Evolutionary conservation across 1,140 invertebrate species (phyloP), one percentile per base, ranked within the genome.

Genomic region (Aphaenogaster floridana): DNA sequence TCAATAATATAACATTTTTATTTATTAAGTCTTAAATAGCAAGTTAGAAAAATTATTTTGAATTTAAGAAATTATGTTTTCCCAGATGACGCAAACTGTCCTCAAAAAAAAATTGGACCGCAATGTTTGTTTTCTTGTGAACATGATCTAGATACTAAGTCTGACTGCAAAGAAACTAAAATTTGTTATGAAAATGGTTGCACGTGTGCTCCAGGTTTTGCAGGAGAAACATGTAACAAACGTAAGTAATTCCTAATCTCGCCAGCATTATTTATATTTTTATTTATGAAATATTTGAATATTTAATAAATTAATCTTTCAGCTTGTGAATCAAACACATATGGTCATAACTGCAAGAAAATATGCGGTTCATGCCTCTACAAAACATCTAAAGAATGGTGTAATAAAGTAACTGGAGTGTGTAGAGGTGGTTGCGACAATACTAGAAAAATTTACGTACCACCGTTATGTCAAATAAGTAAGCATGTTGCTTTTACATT

Each of bases 391-490:
- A 36, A 0, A 0, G 15, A 0, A 34, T 4, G 7, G 0, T 92
- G 92, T 57, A 21, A 91, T 42, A 15, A 11, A 39, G 28, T 39
- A 45, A 90, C 86, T 4, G 92, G 92, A 28, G 0, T 8, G 0
- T 92, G 92, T 54, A 5, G 0, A 3, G 0, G 3, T 0, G 83
- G 86, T 5, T 92, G 92, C n/a, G 9, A 88, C 0, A 72, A 63
- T 13, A 3, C 15, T 0, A 7, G 21, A 9, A 64, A n/a, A 54
- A 64, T 77, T 69, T 66, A 88, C 17, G 0, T 91, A 34, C 83
- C 86, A 11, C 92, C 91, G 1, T 76, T 79, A 4, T 92, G 92
- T 63, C 68, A 89, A 77, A 64, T 3, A 64, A 87, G 92, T 92
- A 91, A 0, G 3, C 0, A 59, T 6, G 8, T 3, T 74, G 5